Conservation (phyloP, 2,113 vertebrate genomes). For the Pungitius pungitius region DNA sequence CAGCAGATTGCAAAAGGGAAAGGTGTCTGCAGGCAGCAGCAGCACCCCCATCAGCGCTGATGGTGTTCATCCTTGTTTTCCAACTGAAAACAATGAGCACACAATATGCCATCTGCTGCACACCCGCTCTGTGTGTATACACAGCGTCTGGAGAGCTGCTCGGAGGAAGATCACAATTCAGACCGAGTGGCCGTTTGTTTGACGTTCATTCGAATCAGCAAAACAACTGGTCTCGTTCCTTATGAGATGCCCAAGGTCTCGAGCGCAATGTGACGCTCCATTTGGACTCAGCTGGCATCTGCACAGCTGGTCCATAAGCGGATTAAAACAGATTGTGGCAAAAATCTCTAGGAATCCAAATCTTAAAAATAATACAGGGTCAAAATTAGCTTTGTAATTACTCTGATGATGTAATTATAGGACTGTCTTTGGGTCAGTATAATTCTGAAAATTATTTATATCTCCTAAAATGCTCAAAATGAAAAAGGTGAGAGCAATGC, state of each 20-base stretch:
- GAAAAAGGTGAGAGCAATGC: neutral
- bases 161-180: conserved; percentile 4
- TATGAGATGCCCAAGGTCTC: conserved; percentile 8
- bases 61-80: conserved; percentile 46
- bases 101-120: conserved; percentile 49
- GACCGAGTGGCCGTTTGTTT: neutral
- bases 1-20: conserved; percentile 27
- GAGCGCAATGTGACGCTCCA: neutral
- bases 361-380: neutral
- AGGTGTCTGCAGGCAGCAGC: conserved; percentile 33
- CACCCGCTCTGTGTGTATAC: conserved; percentile 7
- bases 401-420: neutral
- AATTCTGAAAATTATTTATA: neutral
- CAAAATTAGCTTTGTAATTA: neutral
- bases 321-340: neutral
- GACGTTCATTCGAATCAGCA: neutral
- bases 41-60: conserved; percentile 20
- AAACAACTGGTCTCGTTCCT: neutral
- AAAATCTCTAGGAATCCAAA: neutral
- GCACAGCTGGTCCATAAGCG: neutral
- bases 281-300: neutral
- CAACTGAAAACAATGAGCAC: conserved; percentile 40
- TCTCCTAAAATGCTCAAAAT: neutral
- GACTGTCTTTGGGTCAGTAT: neutral
- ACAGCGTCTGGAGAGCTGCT: conserved; percentile 27